phyloP scores from a whole-genome alignment of 2,888 invertebrate genomes.

The Drosophila pseudotalamancana region DNA sequence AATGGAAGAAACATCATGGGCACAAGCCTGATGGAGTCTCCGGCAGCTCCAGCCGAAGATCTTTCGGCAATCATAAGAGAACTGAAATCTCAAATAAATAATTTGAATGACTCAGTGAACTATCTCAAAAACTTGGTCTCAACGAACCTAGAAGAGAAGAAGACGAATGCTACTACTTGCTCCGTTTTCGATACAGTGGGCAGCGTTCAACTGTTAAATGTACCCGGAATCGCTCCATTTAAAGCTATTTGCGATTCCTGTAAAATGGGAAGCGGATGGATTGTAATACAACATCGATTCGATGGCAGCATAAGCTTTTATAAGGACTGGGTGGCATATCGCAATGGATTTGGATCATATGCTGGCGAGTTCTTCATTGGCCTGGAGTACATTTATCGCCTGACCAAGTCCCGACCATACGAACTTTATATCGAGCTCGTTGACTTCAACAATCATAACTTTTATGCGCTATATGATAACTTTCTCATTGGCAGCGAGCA shows the following conservation, averaged over 20 bases:
- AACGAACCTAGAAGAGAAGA: neutral
- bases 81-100: conserved; percentile 19
- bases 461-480: conserved; percentile 31
- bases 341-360: conserved; percentile 43
- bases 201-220: conserved; percentile 12
- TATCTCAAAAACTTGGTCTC: neutral
- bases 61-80: neutral
- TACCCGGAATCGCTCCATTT: conserved; percentile 32
- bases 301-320: conserved; percentile 41
- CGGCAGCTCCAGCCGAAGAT: neutral
- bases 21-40: neutral
- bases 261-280: conserved; percentile 27
- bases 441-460: conserved; percentile 23
- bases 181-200: neutral
- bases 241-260: conserved; percentile 31
- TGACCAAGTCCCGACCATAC: conserved; percentile 44
- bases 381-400: conserved; percentile 31
- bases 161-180: conserved; percentile 6
- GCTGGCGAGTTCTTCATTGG: conserved; percentile 50
- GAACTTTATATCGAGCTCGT: conserved; percentile 39
- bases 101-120: conserved; percentile 15
- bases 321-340: conserved; percentile 43
- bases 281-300: conserved; percentile 41
- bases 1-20: neutral
- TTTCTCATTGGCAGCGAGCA: conserved; percentile 42